phyloP scores from a whole-genome alignment of 1,140 invertebrate genomes.

The Tenebrio molitor region DNA sequence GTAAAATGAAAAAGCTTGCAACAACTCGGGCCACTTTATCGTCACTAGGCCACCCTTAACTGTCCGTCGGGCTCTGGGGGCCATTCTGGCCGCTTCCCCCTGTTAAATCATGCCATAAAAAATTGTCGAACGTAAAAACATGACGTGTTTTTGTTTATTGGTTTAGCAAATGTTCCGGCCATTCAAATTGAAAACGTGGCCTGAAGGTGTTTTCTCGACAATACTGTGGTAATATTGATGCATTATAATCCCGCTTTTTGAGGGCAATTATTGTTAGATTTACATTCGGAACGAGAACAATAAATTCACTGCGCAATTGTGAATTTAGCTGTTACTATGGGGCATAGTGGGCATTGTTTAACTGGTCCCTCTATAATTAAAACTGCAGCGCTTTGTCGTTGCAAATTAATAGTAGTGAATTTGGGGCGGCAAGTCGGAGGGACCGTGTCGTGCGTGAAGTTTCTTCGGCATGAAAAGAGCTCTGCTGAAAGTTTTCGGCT shows the following conservation, averaged over 20 bases:
- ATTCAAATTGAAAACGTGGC: not conserved
- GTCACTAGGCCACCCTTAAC: not conserved
- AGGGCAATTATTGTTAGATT: not conserved
- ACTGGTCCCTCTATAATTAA: no score
- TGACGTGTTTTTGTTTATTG: not conserved
- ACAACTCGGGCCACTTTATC: not conserved
- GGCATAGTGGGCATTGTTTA: no score
- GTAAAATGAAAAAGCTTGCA: not conserved
- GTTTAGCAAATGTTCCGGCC: not conserved
- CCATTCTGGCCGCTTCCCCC: not conserved
- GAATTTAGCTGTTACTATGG: no score
- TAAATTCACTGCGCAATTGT: no score
- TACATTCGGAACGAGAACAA: not conserved
- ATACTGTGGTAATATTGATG: not conserved
- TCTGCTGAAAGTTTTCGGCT: conserved; percentile 10
- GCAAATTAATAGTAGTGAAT: not conserved
- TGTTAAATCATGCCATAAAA: conserved; percentile 1
- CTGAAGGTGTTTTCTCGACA: not conserved
- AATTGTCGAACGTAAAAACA: not conserved
- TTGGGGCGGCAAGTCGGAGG: not conserved
- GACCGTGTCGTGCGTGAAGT: conserved; percentile 16
- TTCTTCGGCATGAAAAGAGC: conserved; percentile 24
- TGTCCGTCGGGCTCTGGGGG: not conserved
- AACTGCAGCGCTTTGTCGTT: not conserved
- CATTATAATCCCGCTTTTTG: not conserved